Evolutionary conservation across 2,113 vertebrate species (phyloP), one percentile per base, ranked within the genome.

Genomic region (Peromyscus californicus): DNA sequence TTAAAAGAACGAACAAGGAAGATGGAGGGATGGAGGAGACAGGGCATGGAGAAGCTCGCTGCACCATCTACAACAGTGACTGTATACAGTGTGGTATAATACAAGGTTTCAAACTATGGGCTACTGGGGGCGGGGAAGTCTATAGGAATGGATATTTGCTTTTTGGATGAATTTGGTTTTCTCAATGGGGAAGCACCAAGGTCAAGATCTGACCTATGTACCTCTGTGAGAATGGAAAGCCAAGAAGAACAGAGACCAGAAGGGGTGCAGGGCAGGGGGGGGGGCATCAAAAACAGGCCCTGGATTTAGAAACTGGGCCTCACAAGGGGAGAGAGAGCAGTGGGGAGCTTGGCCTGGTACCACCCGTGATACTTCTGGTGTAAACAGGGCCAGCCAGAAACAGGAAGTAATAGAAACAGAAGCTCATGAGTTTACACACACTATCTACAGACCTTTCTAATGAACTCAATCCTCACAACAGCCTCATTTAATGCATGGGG

Each of bases 41-140:
- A 33, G n/a, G 26, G 4, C 3, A 4, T 1, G 9, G 31, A n/a
- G 15, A 48, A 57, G 4, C 48, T 65, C 36, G 7, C 51, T 15
- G 12, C 7, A 12, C 3, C 16, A 19, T 15, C 42, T 22, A 17
- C 1, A 4, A 4, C 13, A 42, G 61, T 29, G 7, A 42, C 29
- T 1, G 3, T 7, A 19, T 1, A 54, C 13, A 57, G 24, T 29
- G 10, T 15, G 21, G 42, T 16, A 2, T 11, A 5, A 26, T 0
- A 63, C 39, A 6, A 85, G 33, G 10, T n/a, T 72, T 31, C 57
- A 54, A 91, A 48, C 36, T 4, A 3, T 22, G 22, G n/a, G 17
- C 11, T 1, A 10, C 42, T 42, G 45, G 22, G 59, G 51, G 13
- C 45, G 7, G 45, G 45, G 42, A 90, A 90, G 4, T 19, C 1